phyloP scores from a whole-genome alignment of 2,888 invertebrate genomes.

The Dusona sp. region DNA sequence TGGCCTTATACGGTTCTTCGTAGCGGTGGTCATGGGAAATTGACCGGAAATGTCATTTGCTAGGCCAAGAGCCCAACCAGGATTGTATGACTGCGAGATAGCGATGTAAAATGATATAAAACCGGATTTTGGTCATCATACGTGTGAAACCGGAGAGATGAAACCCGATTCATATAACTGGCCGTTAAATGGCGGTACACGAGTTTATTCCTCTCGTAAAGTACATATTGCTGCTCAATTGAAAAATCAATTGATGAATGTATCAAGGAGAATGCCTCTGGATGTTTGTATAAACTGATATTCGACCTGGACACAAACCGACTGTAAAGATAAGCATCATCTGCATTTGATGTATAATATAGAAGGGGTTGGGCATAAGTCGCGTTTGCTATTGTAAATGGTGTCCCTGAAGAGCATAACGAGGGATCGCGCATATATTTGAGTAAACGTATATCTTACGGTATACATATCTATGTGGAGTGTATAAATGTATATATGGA shows the following conservation, averaged over 20 bases:
- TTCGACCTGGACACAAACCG: slow-evolving; percentile 3
- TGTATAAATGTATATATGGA: not conserved
- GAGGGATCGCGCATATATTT: slow-evolving; percentile 6
- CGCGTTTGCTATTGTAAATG: slow-evolving; percentile 23
- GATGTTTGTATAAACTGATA: slow-evolving; percentile 9
- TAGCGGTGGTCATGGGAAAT: slow-evolving; percentile 62
- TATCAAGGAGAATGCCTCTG: not conserved
- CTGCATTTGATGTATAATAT: slow-evolving; percentile 28
- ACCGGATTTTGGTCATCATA: not conserved
- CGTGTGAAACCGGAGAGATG: not conserved
- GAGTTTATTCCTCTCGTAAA: not conserved
- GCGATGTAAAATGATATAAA: slow-evolving; percentile 17
- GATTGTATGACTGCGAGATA: slow-evolving; percentile 17
- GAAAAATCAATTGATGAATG: not conserved
- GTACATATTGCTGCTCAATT: not conserved
- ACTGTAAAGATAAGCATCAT: not conserved
- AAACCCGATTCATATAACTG: not conserved
- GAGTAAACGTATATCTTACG: slow-evolving; percentile 6
- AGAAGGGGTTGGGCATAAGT: not conserved
- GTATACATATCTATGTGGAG: too few species aligned
- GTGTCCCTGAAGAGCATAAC: slow-evolving; percentile 33
- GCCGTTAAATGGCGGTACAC: not conserved
- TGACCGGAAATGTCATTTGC: slow-evolving; percentile 70
- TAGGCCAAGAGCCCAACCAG: slow-evolving; percentile 11
- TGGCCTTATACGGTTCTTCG: slow-evolving; percentile 50